These are phyloP conservation scores for Chondrilla cf. caribensis DNA, from an alignment of 37 sponge, comb jelly and placozoan genomes.

Conservation along the genomic window DNA sequence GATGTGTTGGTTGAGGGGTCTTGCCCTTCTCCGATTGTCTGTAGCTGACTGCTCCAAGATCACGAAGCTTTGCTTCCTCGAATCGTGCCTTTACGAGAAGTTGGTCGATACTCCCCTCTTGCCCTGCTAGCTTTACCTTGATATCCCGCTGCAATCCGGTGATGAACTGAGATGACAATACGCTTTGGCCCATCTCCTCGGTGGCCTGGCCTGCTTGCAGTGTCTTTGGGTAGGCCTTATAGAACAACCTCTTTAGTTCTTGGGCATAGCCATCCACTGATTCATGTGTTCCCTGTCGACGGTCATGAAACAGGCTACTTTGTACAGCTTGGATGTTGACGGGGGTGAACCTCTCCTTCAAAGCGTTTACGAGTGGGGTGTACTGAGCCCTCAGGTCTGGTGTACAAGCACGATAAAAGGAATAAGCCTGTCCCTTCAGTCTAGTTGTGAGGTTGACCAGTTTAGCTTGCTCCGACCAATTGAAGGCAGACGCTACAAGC, in stretches of 20 bases:
- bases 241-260: neutral
- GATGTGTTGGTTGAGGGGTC: too few relatives aligned
- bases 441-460: too few relatives aligned
- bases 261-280: neutral
- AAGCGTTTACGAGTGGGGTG: neutral
- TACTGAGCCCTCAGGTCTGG: neutral
- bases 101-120: slow-evolving; percentile 28
- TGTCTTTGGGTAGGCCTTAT: neutral
- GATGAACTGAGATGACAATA: neutral
- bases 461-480: too few relatives aligned
- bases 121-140: slow-evolving; percentile 21
- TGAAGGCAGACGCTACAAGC: too few relatives aligned
- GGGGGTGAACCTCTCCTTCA: neutral
- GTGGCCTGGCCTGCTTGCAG: neutral
- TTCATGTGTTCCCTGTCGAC: neutral
- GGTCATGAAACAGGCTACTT: neutral
- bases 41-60: neutral
- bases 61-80: slow-evolving; percentile 39
- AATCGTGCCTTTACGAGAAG: slow-evolving; percentile 28
- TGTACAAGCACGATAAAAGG: neutral
- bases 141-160: neutral
- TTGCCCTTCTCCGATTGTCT: too few relatives aligned
- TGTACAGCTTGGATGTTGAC: neutral
- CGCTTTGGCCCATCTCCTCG: slow-evolving; percentile 10
- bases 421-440: neutral